Conservation (phyloP, 2,797 vertebrate genomes). For the Melanogrammus aeglefinus region DNA sequence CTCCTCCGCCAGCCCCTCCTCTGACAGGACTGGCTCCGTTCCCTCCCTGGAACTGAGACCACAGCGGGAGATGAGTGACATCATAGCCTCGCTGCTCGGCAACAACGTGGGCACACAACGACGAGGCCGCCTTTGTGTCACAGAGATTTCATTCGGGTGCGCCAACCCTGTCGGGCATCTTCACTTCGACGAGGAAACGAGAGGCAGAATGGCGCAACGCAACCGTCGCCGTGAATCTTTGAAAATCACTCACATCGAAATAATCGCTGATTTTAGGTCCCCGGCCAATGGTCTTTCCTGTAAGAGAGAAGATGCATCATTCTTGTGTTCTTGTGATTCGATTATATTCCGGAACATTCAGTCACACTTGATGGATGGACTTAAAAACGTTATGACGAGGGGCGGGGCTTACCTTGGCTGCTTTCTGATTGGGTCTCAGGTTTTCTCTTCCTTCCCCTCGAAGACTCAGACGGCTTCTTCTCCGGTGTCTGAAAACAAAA, state of each 20-base stretch:
- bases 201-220: no score
- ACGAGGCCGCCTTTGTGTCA: constrained; percentile 14
- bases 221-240: no score
- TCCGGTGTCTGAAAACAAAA: constrained; percentile 85
- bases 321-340: constrained; percentile 2
- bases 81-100: constrained; percentile 18
- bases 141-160: constrained; percentile 17
- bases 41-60: constrained; percentile 89
- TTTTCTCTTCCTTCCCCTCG: constrained; percentile 95
- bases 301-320: constrained; percentile 26
- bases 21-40: constrained; percentile 97
- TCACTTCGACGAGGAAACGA: neutral
- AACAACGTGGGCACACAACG: constrained; percentile 5
- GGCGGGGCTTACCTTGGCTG: constrained; percentile 84
- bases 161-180: constrained; percentile 17
- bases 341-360: constrained; percentile 3
- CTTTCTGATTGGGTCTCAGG: constrained; percentile 95
- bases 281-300: constrained; percentile 90
- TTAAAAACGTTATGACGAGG: constrained; percentile 12
- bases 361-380: constrained; percentile 16
- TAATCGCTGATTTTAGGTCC: constrained; percentile 99
- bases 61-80: constrained; percentile 28
- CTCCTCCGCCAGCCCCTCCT: constrained; percentile 46
- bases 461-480: constrained; percentile 93
- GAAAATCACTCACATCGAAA: constrained; percentile 88